Evolutionary conservation across 2,797 vertebrate genomes (phyloP), one percentile per base, ranked within the genome.

Genomic region (Spinibarbus caldwelli): DNA sequence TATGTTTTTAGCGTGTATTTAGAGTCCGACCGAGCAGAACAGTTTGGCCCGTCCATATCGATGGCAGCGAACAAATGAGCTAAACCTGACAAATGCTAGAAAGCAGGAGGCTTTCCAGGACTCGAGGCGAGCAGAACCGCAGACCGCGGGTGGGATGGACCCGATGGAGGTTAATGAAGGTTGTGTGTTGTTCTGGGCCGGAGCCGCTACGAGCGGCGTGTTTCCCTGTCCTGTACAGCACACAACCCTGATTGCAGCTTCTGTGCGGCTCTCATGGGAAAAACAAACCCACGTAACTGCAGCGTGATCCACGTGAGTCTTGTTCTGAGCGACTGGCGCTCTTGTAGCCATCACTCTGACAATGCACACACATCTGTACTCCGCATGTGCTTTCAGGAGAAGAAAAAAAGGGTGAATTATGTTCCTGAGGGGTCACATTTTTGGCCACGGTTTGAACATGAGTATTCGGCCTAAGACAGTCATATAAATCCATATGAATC

Each of bases 321-420:
- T 78, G 80, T 71, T 80, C 73, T 71, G 49, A 80, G 71, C 6
- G 29, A 72, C 29, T 57, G 52, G n/a, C 19, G 15, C 43, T 80
- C 84, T 57, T 78, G 66, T 64, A 83, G 79, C 34, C 85, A 68
- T 86, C 79, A 82, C 29, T 72, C 67, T 70, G 85, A 72, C 80
- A 83, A 78, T 64, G 75, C 73, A 78, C 85, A 78, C 57, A 75
- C 38, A 78, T 83, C 83, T 79, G 83, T 71, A 78, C 67, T 85
- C 26, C 36, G 45, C 80, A 80, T 86, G 76, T 80, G 70, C 71
- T 83, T 77, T 31, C 45, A 38, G 15, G 4, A 31, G n/a, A 26
- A 54, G 8, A 23, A 67, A 23, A 77, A 77, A 84, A 78, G 26
- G 23, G 4, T 68, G 62, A 77, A 52, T 77, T 84, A 77, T 64